Conservation (phyloP, 1,140 invertebrate species). For the Belonocnema kinseyi region DNA sequence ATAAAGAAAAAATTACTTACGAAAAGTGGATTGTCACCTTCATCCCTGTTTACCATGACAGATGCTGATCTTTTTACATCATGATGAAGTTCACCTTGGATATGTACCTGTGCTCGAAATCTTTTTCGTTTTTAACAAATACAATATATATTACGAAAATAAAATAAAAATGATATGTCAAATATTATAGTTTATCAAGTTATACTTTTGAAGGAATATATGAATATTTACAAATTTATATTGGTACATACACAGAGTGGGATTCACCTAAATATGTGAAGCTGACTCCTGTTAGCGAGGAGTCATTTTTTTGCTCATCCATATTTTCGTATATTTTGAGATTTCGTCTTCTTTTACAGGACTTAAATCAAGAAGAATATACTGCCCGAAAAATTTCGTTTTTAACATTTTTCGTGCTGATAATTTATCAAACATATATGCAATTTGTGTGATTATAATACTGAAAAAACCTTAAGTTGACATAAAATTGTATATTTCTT, state of each 20-base stretch:
- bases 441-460: neutral
- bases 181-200: too few relatives aligned
- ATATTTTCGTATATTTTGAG: neutral
- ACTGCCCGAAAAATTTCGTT: conserved; percentile 11
- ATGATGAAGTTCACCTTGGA: neutral
- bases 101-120: neutral
- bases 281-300: neutral
- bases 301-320: conserved; percentile 13
- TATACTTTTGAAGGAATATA: too few relatives aligned
- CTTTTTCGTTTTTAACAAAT: neutral
- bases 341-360: neutral
- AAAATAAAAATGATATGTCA: too few relatives aligned
- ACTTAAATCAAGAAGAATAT: neutral
- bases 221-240: too few relatives aligned
- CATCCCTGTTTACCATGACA: neutral
- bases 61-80: conserved; percentile 12
- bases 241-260: neutral
- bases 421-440: neutral
- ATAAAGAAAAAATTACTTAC: neutral
- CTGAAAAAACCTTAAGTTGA: too few relatives aligned
- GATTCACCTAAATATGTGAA: conserved; percentile 11
- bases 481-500: neutral
- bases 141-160: neutral
- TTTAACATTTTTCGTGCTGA: neutral
- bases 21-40: neutral